Evolutionary conservation across 2,888 invertebrate genomes (phyloP), one percentile per base, ranked within the genome.

Genomic region (Megalurothrips usitatus): DNA sequence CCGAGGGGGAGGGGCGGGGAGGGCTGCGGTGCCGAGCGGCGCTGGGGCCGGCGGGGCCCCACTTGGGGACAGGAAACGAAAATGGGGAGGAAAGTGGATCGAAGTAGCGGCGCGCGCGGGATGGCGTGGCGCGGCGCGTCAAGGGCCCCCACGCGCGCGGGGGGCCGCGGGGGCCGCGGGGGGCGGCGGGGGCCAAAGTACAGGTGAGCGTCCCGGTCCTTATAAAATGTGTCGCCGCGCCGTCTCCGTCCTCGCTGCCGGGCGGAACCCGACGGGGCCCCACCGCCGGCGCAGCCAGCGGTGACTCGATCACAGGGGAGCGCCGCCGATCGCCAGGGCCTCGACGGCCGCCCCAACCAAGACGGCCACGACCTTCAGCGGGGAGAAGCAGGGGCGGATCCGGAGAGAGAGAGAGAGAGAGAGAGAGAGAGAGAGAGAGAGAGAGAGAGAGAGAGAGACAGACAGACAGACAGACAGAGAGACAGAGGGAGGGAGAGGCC

Each of bases 31-130:
- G 52, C 52, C 52, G 52, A 11, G 52, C 58, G 58, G 11, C 2
- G 58, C 14, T 17, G 68, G 68, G 26, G 68, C 12, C 10, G 68
- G 58, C 26, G 17, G 68, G 26, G 68, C 68, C 68, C 68, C 68
- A 75, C 68, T 75, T 75, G 68, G 68, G 68, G 68, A 75, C 68
- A 75, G 68, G 68, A 75, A 75, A 75, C 68, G 68, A 75, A 75
- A 75, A 75, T 75, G 68, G 68, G 68, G 23, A 75, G 68, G 68
- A 75, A 75, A 75, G 68, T 75, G 68, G 68, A 75, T 75, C 68
- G 68, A 75, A 75, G 68, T n/a, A 26, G 26, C 58, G 58, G 58
- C 58, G 58, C 52, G 19, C 58, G 58, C 34, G 34, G 34, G 6
- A 43, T 4, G 34, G 34, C 34, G 34, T 43, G 34, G 34, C 34